A percentile compares a stretch with the other conserved stretches of the same genome.
These are phyloP conservation scores for Epicauta chinensis DNA, from an alignment of 1,140 invertebrate species.

Conservation along the genomic window DNA sequence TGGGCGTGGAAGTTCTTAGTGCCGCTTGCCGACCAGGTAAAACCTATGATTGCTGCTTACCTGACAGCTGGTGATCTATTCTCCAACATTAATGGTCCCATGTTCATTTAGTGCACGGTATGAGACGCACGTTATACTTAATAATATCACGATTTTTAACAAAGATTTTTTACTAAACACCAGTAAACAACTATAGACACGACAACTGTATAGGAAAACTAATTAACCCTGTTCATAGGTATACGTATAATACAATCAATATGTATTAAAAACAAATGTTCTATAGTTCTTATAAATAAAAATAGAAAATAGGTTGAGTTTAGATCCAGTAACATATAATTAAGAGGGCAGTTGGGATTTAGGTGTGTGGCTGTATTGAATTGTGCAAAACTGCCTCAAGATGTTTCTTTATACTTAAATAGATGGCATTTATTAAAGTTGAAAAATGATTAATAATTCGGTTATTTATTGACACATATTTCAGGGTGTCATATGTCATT, in stretches of 20 bases:
- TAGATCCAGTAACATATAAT: no score
- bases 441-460: slow-evolving; percentile 12
- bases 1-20: slow-evolving; percentile 33
- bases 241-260: background rate
- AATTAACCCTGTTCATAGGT: background rate
- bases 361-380: no score
- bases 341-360: no score
- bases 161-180: slow-evolving; percentile 7
- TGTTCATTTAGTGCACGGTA: slow-evolving; percentile 28
- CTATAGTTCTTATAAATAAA: no score
- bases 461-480: slow-evolving; percentile 17
- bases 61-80: slow-evolving; percentile 36
- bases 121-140: slow-evolving; percentile 15
- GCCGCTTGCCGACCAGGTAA: slow-evolving; percentile 30
- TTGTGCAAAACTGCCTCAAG: no score
- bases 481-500: slow-evolving; percentile 16
- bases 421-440: background rate
- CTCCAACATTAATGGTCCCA: slow-evolving; percentile 34
- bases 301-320: no score
- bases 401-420: no score
- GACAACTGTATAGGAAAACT: background rate
- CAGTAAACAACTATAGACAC: background rate
- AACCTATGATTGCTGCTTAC: slow-evolving; percentile 32
- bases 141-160: slow-evolving; percentile 13
- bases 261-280: slow-evolving; percentile 1